Evolutionary conservation across 2,797 vertebrate genomes (phyloP), one percentile per base, ranked within the genome.

Genomic region (Bradypus variegatus): DNA sequence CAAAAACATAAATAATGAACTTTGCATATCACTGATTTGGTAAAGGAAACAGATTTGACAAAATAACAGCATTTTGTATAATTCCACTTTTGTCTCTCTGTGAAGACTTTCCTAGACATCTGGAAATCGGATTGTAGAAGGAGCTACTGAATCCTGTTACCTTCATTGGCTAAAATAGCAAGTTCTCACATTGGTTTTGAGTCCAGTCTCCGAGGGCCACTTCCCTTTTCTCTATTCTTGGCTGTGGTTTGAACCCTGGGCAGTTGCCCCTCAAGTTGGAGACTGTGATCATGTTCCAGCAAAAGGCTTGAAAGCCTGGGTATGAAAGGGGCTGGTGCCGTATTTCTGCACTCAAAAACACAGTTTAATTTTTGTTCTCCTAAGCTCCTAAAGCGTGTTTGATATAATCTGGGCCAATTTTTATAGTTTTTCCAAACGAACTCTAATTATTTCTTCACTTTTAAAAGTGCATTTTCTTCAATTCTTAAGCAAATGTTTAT

Each of bases 301-400:
- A 50, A 5, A 50, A 87, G 60, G 23, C 8, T 13, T 3, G 31
- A 19, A 27, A 41, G 23, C 2, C 0, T 2, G 8, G 21, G 21
- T 81, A 3, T n/a, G 29, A 10, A 48, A 16, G 0, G 5, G 12
- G 9, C n/a, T 10, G 3, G 23, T 11, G 15, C 15, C 55, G 0
- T 21, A 13, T 64, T 76, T 84, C 14, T n/a, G 2, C 29, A 60
- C 29, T 23, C 36, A 7, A 50, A 50, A 64, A 1, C 16, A 4
- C 72, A 15, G 41, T 76, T 36, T n/a, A 55, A 23, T 15, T 7
- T 29, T 19, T 75, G 29, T 50, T 38, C 50, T 72, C 41, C 58
- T 14, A 36, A 58, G 38, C 67, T 62, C 55, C 19, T 27, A 38
- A 78, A 69, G 16, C 36, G 60, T 3, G 29, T 89, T 80, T 62